phyloP scores from a whole-genome alignment of 2,797 vertebrate species.

The Lagocephalus sceleratus region DNA sequence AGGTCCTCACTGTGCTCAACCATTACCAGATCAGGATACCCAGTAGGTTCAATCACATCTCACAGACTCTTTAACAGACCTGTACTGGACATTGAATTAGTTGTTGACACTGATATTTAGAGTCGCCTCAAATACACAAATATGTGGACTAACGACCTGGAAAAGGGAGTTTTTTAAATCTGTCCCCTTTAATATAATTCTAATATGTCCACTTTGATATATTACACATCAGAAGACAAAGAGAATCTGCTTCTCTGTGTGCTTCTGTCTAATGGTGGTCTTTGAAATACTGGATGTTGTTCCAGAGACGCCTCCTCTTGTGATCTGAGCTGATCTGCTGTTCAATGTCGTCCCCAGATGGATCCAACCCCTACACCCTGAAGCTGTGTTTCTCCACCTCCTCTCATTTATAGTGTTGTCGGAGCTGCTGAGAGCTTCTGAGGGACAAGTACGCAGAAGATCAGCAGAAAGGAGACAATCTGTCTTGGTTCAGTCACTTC shows the following conservation, averaged over 20 bases:
- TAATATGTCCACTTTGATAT: not conserved
- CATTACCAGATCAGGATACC: slow-evolving; percentile 98
- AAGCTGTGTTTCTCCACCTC: slow-evolving; percentile 94
- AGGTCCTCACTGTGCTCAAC: slow-evolving; percentile 97
- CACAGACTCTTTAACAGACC: not conserved
- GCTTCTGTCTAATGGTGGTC: no score
- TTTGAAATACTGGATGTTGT: no score
- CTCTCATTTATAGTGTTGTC: slow-evolving; percentile 57
- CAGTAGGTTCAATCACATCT: slow-evolving; percentile 82
- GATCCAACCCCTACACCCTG: slow-evolving; percentile 92
- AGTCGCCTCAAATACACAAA: no score
- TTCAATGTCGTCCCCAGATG: slow-evolving; percentile 53
- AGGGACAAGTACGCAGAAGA: not conserved
- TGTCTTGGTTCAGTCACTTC: no score
- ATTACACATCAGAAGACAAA: no score
- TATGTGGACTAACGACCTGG: no score
- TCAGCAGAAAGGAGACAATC: no score
- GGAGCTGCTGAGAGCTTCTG: slow-evolving; percentile 19
- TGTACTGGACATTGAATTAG: no score
- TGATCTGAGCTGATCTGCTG: not conserved
- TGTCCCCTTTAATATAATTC: not conserved
- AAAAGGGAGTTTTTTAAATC: not conserved
- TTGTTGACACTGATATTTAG: no score
- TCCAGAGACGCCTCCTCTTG: no score
- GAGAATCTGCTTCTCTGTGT: not conserved